Conservation (phyloP, 2,888 invertebrate species). For the Heterodera filipjevi region DNA sequence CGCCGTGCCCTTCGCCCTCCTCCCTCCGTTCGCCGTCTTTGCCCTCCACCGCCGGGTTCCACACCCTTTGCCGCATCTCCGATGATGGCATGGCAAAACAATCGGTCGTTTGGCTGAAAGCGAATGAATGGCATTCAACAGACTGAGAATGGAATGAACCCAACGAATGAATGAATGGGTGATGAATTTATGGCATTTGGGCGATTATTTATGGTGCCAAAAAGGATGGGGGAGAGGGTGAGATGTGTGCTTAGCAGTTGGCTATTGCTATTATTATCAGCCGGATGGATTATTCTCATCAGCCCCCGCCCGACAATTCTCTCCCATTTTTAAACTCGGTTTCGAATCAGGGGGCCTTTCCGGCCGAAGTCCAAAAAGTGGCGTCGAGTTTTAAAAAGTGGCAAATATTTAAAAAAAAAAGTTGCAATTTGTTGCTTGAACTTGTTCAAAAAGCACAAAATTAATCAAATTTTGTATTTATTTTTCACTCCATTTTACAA, state of each 20-base stretch:
- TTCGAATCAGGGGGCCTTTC: too few species aligned
- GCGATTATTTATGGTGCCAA: neutral
- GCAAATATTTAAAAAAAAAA: too few species aligned
- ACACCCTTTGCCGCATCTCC: constrained; percentile 1
- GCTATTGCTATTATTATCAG: neutral
- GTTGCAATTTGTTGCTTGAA: too few species aligned
- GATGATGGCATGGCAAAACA: constrained; percentile 2
- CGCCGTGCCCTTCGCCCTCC: neutral
- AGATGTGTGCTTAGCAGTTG: neutral
- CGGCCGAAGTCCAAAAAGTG: too few species aligned
- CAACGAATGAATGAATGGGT: neutral
- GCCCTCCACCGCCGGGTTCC: constrained; percentile 22
- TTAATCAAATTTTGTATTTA: too few species aligned
- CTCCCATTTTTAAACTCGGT: neutral
- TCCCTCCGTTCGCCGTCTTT: neutral
- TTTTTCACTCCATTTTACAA: too few species aligned
- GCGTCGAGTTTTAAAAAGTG: too few species aligned
- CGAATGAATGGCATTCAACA: neutral
- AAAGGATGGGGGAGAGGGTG: neutral
- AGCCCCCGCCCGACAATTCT: neutral
- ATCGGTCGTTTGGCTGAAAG: neutral
- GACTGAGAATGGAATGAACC: neutral
- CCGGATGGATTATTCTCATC: neutral
- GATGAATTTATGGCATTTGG: constrained; percentile 16
- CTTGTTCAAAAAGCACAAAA: too few species aligned